Conservation (phyloP, 2,797 vertebrate species). For the Echiichthys vipera region DNA sequence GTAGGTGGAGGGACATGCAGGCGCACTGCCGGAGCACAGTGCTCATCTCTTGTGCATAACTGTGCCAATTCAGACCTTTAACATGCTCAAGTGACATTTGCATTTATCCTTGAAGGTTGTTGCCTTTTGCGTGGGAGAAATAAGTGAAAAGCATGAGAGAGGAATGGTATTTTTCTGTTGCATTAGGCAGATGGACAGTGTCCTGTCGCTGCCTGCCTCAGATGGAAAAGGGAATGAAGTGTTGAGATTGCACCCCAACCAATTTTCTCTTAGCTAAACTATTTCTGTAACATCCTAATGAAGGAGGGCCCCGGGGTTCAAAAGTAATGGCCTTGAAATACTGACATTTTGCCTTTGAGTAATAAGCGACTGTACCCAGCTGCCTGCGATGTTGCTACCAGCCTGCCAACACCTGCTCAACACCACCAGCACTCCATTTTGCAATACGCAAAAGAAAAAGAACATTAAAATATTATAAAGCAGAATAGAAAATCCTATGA, state of each 20-base stretch:
- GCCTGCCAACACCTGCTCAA: conserved; percentile 6
- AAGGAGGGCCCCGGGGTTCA: conserved; percentile 80
- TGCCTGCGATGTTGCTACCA: conserved; percentile 58
- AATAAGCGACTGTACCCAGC: conserved; percentile 77
- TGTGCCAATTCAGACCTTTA: conserved; percentile 85
- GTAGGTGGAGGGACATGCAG: conserved; percentile 45
- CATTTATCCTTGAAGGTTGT: conserved; percentile 84
- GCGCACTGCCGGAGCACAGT: conserved; percentile 65
- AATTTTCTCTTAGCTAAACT: conserved; percentile 84
- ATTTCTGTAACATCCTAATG: conserved; percentile 84
- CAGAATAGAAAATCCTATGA: conserved; percentile 63
- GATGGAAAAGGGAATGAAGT: conserved; percentile 76
- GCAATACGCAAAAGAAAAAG: conserved; percentile 45
- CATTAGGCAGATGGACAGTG: conserved; percentile 81
- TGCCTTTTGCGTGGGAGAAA: conserved; percentile 75
- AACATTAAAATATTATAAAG: conserved; percentile 68
- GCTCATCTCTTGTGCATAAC: conserved; percentile 82
- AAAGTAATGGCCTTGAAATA: conserved; percentile 85
- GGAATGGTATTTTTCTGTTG: conserved; percentile 60
- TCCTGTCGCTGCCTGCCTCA: conserved; percentile 70
- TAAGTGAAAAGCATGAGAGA: conserved; percentile 69
- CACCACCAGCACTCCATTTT: conserved; percentile 28
- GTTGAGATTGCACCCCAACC: conserved; percentile 75
- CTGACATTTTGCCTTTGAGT: conserved; percentile 83
- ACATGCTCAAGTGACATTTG: conserved; percentile 84